A percentile compares a stretch with the other conserved stretches of the same genome.
phyloP scores from a whole-genome alignment of 2,113 vertebrate genomes.

The Archocentrus centrarchus region DNA sequence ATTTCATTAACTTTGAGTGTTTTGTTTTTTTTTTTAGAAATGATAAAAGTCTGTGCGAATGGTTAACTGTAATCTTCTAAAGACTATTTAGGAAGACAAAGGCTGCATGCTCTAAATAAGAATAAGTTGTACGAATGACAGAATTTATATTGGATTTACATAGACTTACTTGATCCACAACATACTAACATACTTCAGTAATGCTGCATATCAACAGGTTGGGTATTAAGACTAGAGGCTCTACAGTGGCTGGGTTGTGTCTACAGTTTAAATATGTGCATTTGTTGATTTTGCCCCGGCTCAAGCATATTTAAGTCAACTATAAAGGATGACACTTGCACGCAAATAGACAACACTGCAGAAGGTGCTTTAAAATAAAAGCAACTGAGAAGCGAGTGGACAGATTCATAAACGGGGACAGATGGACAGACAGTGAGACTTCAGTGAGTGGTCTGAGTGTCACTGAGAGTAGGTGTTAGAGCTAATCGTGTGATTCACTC shows the following conservation, averaged over 20 bases:
- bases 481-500: conserved; percentile 71
- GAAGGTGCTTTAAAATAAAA: neutral
- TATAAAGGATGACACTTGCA: neutral
- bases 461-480: conserved; percentile 35
- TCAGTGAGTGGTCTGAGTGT: conserved; percentile 8
- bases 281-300: conserved; percentile 6
- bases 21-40: neutral
- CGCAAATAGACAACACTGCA: neutral
- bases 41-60: neutral
- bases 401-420: neutral
- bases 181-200: conserved; percentile 30
- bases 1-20: neutral
- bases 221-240: conserved; percentile 39
- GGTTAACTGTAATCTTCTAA: neutral
- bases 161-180: conserved; percentile 2
- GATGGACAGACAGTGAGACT: conserved; percentile 6
- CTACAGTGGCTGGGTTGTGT: conserved; percentile 23
- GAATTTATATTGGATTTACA: neutral
- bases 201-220: conserved; percentile 55
- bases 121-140: too few relatives aligned
- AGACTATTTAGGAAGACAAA: neutral
- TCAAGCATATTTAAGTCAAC: neutral
- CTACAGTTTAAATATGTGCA: conserved; percentile 4
- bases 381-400: neutral
- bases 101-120: neutral